Evolutionary conservation across 2,797 vertebrate genomes (phyloP), one percentile per base, ranked within the genome.

Genomic region (Eulemur albifrons): DNA sequence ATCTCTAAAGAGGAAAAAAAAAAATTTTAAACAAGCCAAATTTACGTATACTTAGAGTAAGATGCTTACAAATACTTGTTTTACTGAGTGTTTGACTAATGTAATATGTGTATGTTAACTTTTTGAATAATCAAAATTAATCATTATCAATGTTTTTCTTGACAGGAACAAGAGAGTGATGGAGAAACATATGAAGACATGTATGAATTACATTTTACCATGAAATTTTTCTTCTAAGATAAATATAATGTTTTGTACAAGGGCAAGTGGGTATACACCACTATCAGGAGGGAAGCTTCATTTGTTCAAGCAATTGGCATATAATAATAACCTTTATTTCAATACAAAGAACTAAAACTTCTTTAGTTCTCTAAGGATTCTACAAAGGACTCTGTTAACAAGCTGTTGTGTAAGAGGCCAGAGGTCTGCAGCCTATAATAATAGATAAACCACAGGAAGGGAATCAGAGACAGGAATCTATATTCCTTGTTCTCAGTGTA

Each of bases 121-220:
- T 93, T 67, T 76, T 88, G 15, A 90, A 65, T 59, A 38, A 93
- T 4, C 96, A 32, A 97, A 97, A 90, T 40, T 27, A 21, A 91
- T 92, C 43, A 80, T 75, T 57, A 67, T 57, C 86, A 15, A 82
- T 90, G 5, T 96, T 97, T 97, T 96, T 96, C 90, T 97, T 98
- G 27, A 82, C 38, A 99, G 98, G 99, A 98, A 79, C 97, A 98
- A 93, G 98, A 98, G 5, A 99, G 98, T 69, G 99, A 99, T 23
- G 99, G 97, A 83, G 99, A 99, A 84, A 99, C 97, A 96, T 99
- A 99, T 94, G 99, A 99, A 98, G 99, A 99, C 88, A 98, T 99
- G 94, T 99, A 99, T 97, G 99, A 99, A 65, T 76, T 92, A 59
- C 13, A 45, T 87, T 95, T 90, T 79, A 85, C 45, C 25, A 25